Percentiles rank a stretch among this genome's conserved stretches.
phyloP scores from a whole-genome alignment of 53 echinoderm and acorn worm genomes.

The Astropecten irregularis region DNA sequence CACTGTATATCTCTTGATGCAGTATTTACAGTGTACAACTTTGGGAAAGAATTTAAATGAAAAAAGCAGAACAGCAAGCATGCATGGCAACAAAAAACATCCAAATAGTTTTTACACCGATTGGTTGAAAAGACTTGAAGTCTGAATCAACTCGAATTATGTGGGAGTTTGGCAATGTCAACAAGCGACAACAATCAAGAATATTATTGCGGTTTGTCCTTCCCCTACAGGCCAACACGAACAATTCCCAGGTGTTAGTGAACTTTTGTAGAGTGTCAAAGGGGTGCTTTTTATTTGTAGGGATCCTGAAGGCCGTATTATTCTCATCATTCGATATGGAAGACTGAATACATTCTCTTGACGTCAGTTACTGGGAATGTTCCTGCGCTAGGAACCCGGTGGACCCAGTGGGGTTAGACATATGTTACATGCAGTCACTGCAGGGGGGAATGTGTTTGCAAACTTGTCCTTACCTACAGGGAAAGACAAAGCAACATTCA shows the following conservation, averaged over 20 bases:
- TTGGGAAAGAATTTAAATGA: not conserved
- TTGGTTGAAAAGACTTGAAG: not conserved
- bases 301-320: not conserved
- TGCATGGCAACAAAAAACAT: not conserved
- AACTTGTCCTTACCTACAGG: too few species aligned
- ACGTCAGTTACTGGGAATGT: too few species aligned
- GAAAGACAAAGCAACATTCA: too few species aligned
- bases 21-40: not conserved
- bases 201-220: not conserved
- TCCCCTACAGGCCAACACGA: not conserved
- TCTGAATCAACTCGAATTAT: not conserved
- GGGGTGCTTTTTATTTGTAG: not conserved
- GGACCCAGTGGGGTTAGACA: too few species aligned
- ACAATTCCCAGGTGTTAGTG: not conserved
- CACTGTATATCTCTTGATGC: not conserved
- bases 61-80: not conserved
- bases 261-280: not conserved
- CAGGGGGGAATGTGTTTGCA: not conserved
- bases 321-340: not conserved
- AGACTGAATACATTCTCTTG: not conserved
- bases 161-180: not conserved
- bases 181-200: not conserved
- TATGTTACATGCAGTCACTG: not conserved
- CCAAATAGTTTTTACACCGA: not conserved
- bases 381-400: too few species aligned